Evolutionary conservation across 2,888 invertebrate genomes (phyloP), one percentile per base, ranked within the genome.

Genomic region (Anthrax anthrax): DNA sequence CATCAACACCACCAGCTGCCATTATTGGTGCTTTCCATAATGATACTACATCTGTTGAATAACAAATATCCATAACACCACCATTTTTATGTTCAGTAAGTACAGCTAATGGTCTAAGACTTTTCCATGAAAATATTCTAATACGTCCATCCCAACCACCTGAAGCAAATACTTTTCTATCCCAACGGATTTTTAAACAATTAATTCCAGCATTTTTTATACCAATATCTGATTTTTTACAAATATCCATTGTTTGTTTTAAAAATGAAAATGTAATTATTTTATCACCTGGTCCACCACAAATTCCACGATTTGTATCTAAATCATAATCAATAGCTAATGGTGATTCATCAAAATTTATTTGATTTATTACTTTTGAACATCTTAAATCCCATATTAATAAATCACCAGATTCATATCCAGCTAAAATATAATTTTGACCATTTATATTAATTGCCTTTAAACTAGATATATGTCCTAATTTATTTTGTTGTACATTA

Each of bases 81-180:
- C 79, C 74, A 52, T 76, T 75, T 52, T 75, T 77, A 57, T 88
- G 86, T 56, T 83, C 80, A 1, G 78, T 79, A 36, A 88, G 70
- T 43, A 84, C 82, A 2, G 78, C 85, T 49, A 87, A 65, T 4
- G 79, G 77, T 44, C 81, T 72, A 37, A 85, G 65, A 45, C 80
- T 81, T 62, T 78, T 84, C 81, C 83, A 84, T 2, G 86, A 85
- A 62, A 80, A 85, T 51, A 86, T 74, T 52, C 85, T 73, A 50
- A 85, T 70, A 50, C 79, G 74, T 2, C 83, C 80, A 59, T 88
- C 86, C 81, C 84, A 84, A 32, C 84, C 81, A 13, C 81, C 87
- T 0, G 77, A 72, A 18, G 77, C 76, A 56, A 86, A 80, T 9
- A 87, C 78, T 62, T 81, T 84, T 4, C 77, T 73, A 62, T 86